These are phyloP conservation scores for Vollenhovia emeryi DNA, from an alignment of 1,140 invertebrate species.

Conservation along the genomic window DNA sequence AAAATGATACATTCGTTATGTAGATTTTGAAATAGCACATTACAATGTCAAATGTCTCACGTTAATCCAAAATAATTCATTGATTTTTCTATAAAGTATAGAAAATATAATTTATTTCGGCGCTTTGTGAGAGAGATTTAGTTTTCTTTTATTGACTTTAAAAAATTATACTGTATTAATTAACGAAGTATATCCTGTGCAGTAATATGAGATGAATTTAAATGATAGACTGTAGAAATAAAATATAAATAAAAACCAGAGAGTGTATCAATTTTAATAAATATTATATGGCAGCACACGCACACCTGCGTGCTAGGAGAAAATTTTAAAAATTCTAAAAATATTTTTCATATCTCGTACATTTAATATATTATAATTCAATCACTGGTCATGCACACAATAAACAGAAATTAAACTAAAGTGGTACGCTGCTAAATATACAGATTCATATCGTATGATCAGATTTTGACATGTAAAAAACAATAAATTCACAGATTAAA, in stretches of 20 bases:
- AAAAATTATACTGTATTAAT: neutral
- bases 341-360: neutral
- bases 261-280: neutral
- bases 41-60: neutral
- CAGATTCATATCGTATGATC: neutral
- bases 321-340: neutral
- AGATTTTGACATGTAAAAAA: neutral
- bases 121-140: neutral
- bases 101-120: neutral
- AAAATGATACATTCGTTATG: slow-evolving; percentile 28
- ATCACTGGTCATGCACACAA: neutral
- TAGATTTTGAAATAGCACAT: slow-evolving; percentile 7
- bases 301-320: neutral
- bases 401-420: slow-evolving; percentile 4
- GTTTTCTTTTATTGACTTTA: neutral
- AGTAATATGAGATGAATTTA: neutral
- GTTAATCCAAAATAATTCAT: neutral
- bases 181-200: neutral
- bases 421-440: neutral
- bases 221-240: neutral
- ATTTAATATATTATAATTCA: neutral
- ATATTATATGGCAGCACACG: neutral
- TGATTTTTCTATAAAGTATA: neutral
- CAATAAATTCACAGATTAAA: slow-evolving; percentile 14
- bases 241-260: neutral